Conservation (phyloP, 2,113 vertebrate genomes). For the Microtus pennsylvanicus region DNA sequence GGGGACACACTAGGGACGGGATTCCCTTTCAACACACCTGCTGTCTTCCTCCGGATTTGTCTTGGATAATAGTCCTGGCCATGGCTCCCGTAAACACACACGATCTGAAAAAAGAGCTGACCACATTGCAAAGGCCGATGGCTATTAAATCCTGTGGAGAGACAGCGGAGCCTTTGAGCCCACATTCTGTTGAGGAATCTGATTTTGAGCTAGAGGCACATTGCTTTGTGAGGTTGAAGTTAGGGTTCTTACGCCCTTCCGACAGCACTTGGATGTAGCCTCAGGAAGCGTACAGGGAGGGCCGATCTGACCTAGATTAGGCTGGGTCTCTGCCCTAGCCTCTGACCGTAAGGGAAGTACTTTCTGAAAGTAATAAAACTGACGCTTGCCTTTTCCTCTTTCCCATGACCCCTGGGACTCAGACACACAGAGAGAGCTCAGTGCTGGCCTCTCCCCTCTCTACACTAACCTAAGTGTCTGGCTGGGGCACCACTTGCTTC, state of each 20-base stretch:
- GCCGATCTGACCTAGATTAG: not conserved
- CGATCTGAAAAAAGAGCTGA: constrained; percentile 84
- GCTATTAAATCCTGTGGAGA: constrained; percentile 83
- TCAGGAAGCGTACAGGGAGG: not conserved
- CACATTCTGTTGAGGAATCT: not conserved
- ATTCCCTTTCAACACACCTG: constrained; percentile 81
- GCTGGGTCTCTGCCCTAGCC: not conserved
- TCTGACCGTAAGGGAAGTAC: not conserved
- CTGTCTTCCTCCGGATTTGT: constrained; percentile 85
- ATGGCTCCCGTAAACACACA: constrained; percentile 79
- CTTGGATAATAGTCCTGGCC: constrained; percentile 83
- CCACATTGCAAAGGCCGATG: constrained; percentile 84
- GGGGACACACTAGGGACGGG: not conserved
- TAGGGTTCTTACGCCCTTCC: not conserved
- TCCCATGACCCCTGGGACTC: not conserved
- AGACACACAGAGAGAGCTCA: not conserved
- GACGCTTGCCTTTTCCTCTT: not conserved
- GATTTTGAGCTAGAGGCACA: not conserved
- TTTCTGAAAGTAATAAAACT: not conserved
- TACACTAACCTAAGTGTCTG: not conserved
- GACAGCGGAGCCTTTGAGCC: not conserved
- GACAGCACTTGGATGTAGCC: not conserved
- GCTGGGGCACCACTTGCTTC: not conserved
- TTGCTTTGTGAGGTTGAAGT: not conserved
- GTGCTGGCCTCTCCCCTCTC: not conserved